These are phyloP conservation scores for crab-eating macaque (Macaca fascicularis) DNA, from an alignment of 2,113 vertebrate genomes.

Conservation along the genomic window T2T-MFA8v1.1 NC_088391.1:33561001-33561500, in stretches of 20 bases:
- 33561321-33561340: fast-evolving
- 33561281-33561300: neutral
- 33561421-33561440: neutral
- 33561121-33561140: neutral
- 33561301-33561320: neutral
- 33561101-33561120: neutral
- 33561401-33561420: neutral
- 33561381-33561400: neutral
- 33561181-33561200: neutral
- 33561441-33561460: neutral
- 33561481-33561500: too few relatives aligned
- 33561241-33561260: neutral
- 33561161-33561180: neutral
- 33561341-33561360: neutral
- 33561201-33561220: neutral
- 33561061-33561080: neutral
- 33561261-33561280: neutral
- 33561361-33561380: neutral
- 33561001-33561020: neutral
- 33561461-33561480: neutral
- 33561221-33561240: neutral
- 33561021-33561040: neutral
- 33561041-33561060: neutral
- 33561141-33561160: neutral
- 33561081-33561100: neutral